phyloP scores from a whole-genome alignment of 2,797 vertebrate genomes.

The Crax fasciolata region DNA sequence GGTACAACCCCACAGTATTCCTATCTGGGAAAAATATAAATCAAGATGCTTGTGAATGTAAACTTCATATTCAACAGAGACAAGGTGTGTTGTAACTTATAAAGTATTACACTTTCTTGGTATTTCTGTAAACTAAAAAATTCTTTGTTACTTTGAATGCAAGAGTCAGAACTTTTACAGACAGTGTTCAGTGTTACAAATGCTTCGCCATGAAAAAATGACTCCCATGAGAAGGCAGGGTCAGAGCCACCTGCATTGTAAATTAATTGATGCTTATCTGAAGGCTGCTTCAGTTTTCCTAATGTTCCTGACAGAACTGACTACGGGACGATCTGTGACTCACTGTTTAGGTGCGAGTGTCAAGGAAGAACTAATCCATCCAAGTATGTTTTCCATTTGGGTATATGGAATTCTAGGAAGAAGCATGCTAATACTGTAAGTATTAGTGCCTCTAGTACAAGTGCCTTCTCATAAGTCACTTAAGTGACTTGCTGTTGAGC shows the following conservation, averaged over 20 bases:
- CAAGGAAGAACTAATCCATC: neutral
- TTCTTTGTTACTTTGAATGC: neutral
- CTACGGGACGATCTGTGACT: neutral
- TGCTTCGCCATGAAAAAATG: neutral
- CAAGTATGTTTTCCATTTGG: neutral
- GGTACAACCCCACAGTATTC: neutral
- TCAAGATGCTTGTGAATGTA: neutral
- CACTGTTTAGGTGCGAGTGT: neutral
- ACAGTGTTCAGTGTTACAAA: neutral
- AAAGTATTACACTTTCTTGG: neutral
- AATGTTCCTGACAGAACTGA: neutral
- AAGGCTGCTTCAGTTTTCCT: neutral
- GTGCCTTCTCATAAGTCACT: neutral
- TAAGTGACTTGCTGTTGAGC: neutral
- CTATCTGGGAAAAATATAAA: conserved; percentile 6
- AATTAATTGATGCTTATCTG: neutral
- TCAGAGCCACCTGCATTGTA: neutral
- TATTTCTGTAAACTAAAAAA: neutral
- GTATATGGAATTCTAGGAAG: neutral
- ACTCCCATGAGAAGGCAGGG: neutral
- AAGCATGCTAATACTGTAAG: neutral
- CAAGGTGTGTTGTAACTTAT: neutral
- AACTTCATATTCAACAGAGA: neutral
- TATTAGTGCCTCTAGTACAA: neutral
- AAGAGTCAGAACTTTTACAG: neutral